Percentiles rank a stretch among this genome's conserved stretches.
phyloP scores from a whole-genome alignment of 2,797 vertebrate species.

The Spea hammondii region DNA sequence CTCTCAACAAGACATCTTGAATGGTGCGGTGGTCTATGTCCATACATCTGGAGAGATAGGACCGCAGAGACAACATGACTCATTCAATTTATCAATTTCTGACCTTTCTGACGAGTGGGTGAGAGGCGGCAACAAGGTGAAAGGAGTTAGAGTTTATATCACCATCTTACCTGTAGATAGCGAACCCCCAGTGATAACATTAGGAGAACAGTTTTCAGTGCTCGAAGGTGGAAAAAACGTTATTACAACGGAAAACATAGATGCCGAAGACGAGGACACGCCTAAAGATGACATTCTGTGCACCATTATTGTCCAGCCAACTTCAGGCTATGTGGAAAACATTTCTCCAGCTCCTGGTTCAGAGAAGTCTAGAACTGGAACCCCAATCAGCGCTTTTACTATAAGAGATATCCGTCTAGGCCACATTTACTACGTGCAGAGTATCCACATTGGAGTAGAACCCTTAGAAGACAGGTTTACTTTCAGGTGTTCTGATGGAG shows the following conservation, averaged over 20 bases:
- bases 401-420: slow-evolving; percentile 73
- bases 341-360: slow-evolving; percentile 79
- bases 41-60: slow-evolving; percentile 85
- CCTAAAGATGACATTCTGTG: slow-evolving; percentile 80
- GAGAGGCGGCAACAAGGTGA: slow-evolving; percentile 75
- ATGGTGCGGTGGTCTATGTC: slow-evolving; percentile 73
- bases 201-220: slow-evolving; percentile 71
- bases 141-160: slow-evolving; percentile 76
- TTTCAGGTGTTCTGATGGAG: slow-evolving; percentile 84
- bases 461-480: slow-evolving; percentile 79
- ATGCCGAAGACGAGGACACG: slow-evolving; percentile 79
- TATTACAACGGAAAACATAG: slow-evolving; percentile 74
- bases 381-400: slow-evolving; percentile 81
- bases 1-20: slow-evolving; percentile 82
- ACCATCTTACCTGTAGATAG: slow-evolving; percentile 82
- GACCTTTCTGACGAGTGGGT: slow-evolving; percentile 79
- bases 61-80: slow-evolving; percentile 72
- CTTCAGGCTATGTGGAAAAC: slow-evolving; percentile 85
- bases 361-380: slow-evolving; percentile 77
- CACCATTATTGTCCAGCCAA: slow-evolving; percentile 78
- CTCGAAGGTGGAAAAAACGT: slow-evolving; percentile 80
- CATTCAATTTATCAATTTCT: slow-evolving; percentile 80
- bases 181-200: slow-evolving; percentile 71
- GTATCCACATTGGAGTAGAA: slow-evolving; percentile 83
- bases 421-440: slow-evolving; percentile 83